Conservation (phyloP, 2,113 vertebrate genomes). For the Gambusia affinis region DNA sequence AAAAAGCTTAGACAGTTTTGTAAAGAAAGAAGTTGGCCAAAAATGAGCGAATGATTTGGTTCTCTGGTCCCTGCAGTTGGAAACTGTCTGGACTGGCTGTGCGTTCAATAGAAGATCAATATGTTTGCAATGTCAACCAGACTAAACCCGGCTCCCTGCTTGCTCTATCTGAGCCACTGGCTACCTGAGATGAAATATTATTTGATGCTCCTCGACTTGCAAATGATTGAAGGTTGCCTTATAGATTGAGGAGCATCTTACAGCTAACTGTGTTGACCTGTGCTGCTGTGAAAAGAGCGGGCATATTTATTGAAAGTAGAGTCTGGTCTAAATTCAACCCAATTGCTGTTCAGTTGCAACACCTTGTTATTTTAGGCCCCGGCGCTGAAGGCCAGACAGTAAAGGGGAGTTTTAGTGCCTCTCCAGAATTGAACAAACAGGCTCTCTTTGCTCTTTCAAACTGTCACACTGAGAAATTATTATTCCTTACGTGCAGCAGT, state of each 20-base stretch:
- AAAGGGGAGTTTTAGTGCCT: conserved; percentile 63
- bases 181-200: conserved; percentile 64
- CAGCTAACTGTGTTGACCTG: conserved; percentile 36
- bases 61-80: conserved; percentile 42
- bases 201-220: conserved; percentile 63
- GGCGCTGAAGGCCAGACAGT: conserved; percentile 28
- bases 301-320: conserved; percentile 31
- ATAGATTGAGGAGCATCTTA: conserved; percentile 51
- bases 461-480: conserved; percentile 70
- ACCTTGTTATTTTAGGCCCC: conserved; percentile 40
- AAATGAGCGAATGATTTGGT: conserved; percentile 62
- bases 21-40: conserved; percentile 41
- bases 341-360: conserved; percentile 28
- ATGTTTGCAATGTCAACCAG: conserved; percentile 60
- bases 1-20: conserved; percentile 26
- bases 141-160: conserved; percentile 43
- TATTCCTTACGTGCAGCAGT: conserved; percentile 71
- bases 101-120: conserved; percentile 71
- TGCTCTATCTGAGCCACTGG: conserved; percentile 46
- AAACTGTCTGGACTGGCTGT: conserved; percentile 61
- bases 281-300: conserved; percentile 15
- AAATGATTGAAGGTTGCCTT: conserved; percentile 65
- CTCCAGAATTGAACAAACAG: conserved; percentile 64
- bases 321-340: conserved; percentile 29
- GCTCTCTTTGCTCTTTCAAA: conserved; percentile 70